Percentiles rank a stretch among this genome's conserved stretches.
phyloP scores from a whole-genome alignment of 2,113 vertebrate species.

The Stegastes partitus region DNA sequence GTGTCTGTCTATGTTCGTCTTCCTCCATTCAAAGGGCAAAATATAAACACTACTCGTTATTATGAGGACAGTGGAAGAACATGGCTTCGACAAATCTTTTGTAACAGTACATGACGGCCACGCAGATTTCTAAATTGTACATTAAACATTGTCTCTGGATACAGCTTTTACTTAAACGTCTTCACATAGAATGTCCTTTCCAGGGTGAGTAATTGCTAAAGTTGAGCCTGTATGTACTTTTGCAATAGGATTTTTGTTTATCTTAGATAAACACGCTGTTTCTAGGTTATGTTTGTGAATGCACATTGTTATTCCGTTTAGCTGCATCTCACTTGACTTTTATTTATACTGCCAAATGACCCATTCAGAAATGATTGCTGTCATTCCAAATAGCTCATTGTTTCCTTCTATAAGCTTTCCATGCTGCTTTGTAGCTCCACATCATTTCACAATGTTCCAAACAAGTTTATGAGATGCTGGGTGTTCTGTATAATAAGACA shows the following conservation, averaged over 20 bases:
- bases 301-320: slow-evolving; percentile 9
- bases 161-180: slow-evolving; percentile 9
- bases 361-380: slow-evolving; percentile 8
- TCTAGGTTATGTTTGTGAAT: background rate
- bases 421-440: background rate
- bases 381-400: background rate
- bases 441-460: slow-evolving; percentile 13
- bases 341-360: slow-evolving; percentile 12
- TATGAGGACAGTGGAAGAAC: slow-evolving; percentile 2
- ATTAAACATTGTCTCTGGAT: background rate
- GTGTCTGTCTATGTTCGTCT: background rate
- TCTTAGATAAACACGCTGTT: slow-evolving; percentile 6
- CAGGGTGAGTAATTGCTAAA: background rate
- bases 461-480: slow-evolving; percentile 20
- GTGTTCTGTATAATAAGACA: slow-evolving; percentile 19
- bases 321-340: background rate
- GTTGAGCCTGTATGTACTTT: background rate
- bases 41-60: background rate
- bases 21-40: slow-evolving; percentile 7
- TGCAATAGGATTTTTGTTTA: background rate
- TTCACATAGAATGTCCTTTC: background rate
- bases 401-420: slow-evolving; percentile 15
- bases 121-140: background rate
- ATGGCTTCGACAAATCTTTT: background rate
- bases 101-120: background rate